Evolutionary conservation across 2,888 invertebrate genomes (phyloP), one percentile per base, ranked within the genome.

Genomic region (Ceramica pisi): DNA sequence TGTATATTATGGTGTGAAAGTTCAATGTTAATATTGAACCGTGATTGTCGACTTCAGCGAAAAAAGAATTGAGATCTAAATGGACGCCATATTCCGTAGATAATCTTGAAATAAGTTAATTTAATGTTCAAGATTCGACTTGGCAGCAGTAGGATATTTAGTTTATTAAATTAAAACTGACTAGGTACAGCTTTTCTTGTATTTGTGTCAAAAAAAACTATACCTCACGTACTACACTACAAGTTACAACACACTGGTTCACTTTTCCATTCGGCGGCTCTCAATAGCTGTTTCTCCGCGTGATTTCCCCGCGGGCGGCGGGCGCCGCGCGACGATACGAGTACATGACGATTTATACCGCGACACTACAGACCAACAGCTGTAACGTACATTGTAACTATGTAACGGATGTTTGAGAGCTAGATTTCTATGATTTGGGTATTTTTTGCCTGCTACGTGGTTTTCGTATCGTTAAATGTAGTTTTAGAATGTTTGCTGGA

Each of bases 301-400:
- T 51, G 64, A 65, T 67, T 46, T 67, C 75, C 71, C 71, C 31
- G 61, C 50, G 60, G 71, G 12, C 46, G 31, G 56, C 63, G 10
- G 31, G 56, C 63, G 10, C 23, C 16, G 2, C 14, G 21, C 44
- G 26, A 14, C 53, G 6, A 0, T 23, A n/a, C n/a, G n/a, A n/a
- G n/a, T n/a, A 51, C 41, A 53, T 70, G 19, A 19, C 60, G 44
- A 61, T 51, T 69, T 56, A 67, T 48, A 26, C 14, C 16, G 38
- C 46, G 19, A 10, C 55, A 57, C 12, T 41, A 38, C 53, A 21
- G 56, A 53, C 50, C 69, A 51, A 19, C 46, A 9, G 19, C 4
- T 53, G 51, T 66, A 21, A 12, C 50, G 8, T 26, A 35, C 1
- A 10, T 35, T 51, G n/a, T 66, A 1, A 46, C 38, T 31, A 44